Percentiles rank a stretch among this genome's conserved stretches.
Evolutionary conservation across 2,113 vertebrate species (phyloP).

Genomic region (Corynorhinus townsendii): DNA sequence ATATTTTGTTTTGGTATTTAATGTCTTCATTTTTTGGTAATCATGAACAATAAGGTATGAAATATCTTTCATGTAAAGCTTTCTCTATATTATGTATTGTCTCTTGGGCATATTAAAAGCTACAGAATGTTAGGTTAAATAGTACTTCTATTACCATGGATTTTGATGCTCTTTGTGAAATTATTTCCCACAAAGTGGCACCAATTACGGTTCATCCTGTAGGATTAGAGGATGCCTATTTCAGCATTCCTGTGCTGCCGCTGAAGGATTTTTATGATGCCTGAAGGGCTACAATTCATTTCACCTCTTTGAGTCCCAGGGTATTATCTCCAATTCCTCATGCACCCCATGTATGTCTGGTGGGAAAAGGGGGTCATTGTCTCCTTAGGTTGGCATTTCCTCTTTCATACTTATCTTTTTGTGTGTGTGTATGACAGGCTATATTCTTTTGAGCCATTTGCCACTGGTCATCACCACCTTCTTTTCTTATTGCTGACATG

Average conservation of each 20-base stretch:
- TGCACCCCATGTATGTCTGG: accelerated
- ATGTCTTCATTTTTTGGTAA: not conserved
- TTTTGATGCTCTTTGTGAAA: not conserved
- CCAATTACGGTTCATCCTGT: not conserved
- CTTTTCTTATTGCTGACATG: not conserved
- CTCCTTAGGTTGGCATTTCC: not conserved
- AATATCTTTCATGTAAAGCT: not conserved
- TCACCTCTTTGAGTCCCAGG: not conserved
- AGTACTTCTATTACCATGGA: not conserved
- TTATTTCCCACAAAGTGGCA: not conserved
- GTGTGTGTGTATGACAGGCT: not conserved
- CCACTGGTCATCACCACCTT: not conserved
- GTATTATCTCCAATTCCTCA: not conserved
- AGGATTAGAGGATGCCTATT: not conserved
- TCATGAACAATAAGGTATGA: not conserved
- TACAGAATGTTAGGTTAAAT: not conserved
- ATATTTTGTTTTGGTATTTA: not conserved
- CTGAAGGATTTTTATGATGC: not conserved
- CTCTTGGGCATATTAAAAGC: not conserved
- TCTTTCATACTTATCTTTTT: not conserved
- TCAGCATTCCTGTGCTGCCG: not conserved
- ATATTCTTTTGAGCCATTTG: not conserved
- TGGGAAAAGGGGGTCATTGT: not conserved
- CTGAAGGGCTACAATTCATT: not conserved
- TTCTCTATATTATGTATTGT: not conserved